Percentiles rank a stretch among this genome's conserved stretches.
Evolutionary conservation across 2,113 vertebrate species (phyloP).

Genomic region (Phalacrocorax carbo): DNA sequence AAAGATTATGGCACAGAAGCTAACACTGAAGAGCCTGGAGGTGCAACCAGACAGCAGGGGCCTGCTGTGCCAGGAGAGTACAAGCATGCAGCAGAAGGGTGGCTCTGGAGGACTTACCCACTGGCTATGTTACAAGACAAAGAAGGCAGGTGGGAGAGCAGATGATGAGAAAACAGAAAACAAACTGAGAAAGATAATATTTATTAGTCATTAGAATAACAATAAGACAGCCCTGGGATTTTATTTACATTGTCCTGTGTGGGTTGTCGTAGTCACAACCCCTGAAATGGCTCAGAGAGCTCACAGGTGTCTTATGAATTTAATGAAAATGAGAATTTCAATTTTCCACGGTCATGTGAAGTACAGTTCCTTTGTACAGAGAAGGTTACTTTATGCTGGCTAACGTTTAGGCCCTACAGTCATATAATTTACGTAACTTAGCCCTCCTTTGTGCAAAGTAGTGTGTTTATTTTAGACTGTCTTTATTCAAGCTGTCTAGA

Average conservation of each 20-base stretch:
- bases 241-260: background rate
- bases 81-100: background rate
- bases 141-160: background rate
- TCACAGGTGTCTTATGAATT: background rate
- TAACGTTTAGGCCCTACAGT: background rate
- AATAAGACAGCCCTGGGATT: background rate
- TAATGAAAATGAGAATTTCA: background rate
- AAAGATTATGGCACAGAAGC: background rate
- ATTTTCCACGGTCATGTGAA: background rate
- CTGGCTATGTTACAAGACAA: background rate
- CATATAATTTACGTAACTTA: background rate
- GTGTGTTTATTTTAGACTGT: background rate
- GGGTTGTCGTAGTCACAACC: background rate
- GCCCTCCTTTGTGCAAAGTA: background rate
- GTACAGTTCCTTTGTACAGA: background rate
- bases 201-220: background rate
- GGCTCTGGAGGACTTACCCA: background rate
- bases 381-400: background rate
- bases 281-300: background rate
- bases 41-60: background rate
- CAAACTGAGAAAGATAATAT: background rate
- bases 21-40: background rate
- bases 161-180: background rate
- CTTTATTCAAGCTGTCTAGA: background rate
- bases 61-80: background rate